Evolutionary conservation across 2,113 vertebrate genomes (phyloP), one percentile per base, ranked within the genome.

Genomic region (Myotis lucifugus): DNA sequence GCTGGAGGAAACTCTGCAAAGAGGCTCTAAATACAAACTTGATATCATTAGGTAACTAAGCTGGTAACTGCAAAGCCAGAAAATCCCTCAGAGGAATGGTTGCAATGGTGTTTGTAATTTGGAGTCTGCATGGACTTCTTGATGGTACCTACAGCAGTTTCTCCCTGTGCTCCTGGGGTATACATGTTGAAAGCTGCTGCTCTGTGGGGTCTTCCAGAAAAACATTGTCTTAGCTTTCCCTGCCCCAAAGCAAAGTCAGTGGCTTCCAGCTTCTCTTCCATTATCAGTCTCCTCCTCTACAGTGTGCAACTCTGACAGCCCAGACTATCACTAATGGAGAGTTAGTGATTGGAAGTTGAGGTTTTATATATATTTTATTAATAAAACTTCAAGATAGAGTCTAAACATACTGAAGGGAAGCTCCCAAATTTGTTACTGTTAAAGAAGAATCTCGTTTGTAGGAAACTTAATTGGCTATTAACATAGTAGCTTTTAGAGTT

Each of bases 311-410:
- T 1, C 64, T 52, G 32, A 42, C 37, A 82, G 46, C 52, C 56
- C 32, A 87, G 29, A 78, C 37, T 64, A 11, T 73, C 27, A 12
- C 37, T 42, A 8, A 25, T 69, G 37, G 50, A 59, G 19, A 66
- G 40, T 54, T 40, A 34, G 2, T 6, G 12, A 27, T 86, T 79
- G 48, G 32, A 90, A 54, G 13, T 90, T 84, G 46, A 83, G n/a
- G 61, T 91, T 94, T 92, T 50, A 15, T 54, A 1, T 91, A 25
- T 52, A 11, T 86, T 83, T 89, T 76, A n/a, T 56, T 74, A 32
- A n/a, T 91, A 79, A 72, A 91, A 76, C 56, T 92, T 93, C 52
- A 93, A 92, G 72, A 17, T 70, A 86, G n/a, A 90, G 70, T 54
- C 8, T 77, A 72, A 82, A 88, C 40, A 79, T 56, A 78, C 61